phyloP scores from a whole-genome alignment of 2,797 vertebrate species.

The Danio aesculapii region DNA sequence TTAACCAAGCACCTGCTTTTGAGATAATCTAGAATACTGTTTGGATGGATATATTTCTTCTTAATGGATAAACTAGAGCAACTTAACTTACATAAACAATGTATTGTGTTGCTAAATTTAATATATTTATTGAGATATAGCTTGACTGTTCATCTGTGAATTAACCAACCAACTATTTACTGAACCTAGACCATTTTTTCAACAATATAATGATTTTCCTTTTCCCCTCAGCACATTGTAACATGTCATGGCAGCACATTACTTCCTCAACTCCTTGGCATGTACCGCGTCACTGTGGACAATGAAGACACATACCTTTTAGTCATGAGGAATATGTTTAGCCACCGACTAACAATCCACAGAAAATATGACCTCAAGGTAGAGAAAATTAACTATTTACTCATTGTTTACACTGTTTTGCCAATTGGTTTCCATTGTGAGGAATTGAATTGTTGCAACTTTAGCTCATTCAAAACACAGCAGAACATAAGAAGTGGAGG shows the following conservation, averaged over 20 bases:
- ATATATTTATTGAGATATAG: not conserved
- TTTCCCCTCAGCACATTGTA: conserved; percentile 84
- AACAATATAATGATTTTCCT: too few species aligned
- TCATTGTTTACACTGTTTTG: not conserved
- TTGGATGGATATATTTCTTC: not conserved
- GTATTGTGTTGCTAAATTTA: too few species aligned
- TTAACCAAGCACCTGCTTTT: not conserved
- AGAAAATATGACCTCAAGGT: conserved; percentile 96
- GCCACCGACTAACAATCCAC: conserved; percentile 90
- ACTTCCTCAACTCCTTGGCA: conserved; percentile 92
- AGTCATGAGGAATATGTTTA: conserved; percentile 94
- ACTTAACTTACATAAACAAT: too few species aligned
- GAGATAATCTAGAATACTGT: not conserved
- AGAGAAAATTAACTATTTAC: conserved; percentile 26
- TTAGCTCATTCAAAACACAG: not conserved
- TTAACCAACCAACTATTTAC: too few species aligned
- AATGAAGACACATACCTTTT: conserved; percentile 91
- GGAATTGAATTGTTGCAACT: not conserved
- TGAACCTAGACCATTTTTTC: not conserved
- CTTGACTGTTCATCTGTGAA: not conserved
- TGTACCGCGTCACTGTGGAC: conserved; percentile 93
- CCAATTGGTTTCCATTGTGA: not conserved
- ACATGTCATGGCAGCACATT: conserved; percentile 90
- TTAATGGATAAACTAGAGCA: too few species aligned
- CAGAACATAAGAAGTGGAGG: not conserved